Evolutionary conservation across 2,797 vertebrate genomes (phyloP), one percentile per base, ranked within the genome.

Genomic region (Sternarchorhynchus goeldii): DNA sequence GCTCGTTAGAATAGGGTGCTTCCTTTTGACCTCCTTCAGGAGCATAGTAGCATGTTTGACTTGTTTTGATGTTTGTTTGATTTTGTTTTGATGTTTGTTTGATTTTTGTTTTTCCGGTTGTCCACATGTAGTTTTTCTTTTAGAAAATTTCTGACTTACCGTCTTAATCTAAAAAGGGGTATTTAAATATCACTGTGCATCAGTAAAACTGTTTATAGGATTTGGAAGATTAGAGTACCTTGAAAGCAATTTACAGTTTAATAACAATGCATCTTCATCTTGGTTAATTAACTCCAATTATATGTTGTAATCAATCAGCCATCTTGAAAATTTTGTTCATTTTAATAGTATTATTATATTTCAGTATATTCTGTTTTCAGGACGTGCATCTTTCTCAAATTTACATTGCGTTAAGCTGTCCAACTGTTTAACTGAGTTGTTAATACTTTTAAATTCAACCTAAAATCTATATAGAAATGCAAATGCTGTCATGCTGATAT

Each of bases 1-100:
- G 18, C 69, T 72, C 53, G 58, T 72, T 72, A 72, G 69, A 55
- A 87, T 89, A 91, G 86, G 91, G 92, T 93, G 91, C 92, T 90
- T 93, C 92, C 87, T 88, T 89, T 90, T 86, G 89, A 78, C 91
- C 89, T 82, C 72, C 58, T 56, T 53, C 55, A 57, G 36, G 32
- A 73, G 64, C 20, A 53, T 73, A 82, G 81, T 78, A 83, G 77
- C 82, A 80, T 78, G 66, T 81, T 76, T 64, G 59, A 77, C 32
- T 77, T 21, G 66, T 64, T 53, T 36, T 58, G 50, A 76, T 69
- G 25, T 75, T 68, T 63, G 21, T 53, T 39, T 74, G 16, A 31
- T 29, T 20, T 59, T 12, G 45, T 25, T 25, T 25, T 25, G 25
- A 25, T 0, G 25, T 25, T 25, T 25, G 25, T 76, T 71, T 50